These are phyloP conservation scores for Parotocinclus haroldoi DNA, from an alignment of 2,797 vertebrate species.

Conservation along the genomic window DNA sequence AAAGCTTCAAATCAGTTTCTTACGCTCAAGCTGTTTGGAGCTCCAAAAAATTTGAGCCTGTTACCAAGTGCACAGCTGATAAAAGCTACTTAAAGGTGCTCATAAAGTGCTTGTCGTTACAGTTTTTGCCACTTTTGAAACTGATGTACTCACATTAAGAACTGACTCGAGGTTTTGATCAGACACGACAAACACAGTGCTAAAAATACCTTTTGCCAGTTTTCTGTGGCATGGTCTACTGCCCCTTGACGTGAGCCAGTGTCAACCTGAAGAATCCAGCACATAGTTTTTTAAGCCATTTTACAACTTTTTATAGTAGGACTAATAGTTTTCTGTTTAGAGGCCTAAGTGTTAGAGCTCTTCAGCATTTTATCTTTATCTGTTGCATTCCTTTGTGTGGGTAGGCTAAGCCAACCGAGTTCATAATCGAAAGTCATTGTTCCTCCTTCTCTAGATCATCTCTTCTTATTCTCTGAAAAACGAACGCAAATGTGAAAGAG, in stretches of 20 bases:
- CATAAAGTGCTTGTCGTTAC: background rate
- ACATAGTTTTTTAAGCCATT: slow-evolving; percentile 53
- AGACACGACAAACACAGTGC: background rate
- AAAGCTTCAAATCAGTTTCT: slow-evolving; percentile 4
- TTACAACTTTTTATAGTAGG: slow-evolving; percentile 56
- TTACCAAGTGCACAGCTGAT: background rate
- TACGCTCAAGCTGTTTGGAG: background rate
- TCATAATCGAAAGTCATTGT: too few species aligned
- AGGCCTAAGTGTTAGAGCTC: too few species aligned
- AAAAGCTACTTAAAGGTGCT: background rate
- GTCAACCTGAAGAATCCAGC: slow-evolving; percentile 33
- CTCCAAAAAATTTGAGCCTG: background rate
- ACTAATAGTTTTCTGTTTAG: too few species aligned
- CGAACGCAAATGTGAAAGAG: too few species aligned
- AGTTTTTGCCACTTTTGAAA: background rate
- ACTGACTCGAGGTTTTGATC: background rate
- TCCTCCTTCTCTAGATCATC: too few species aligned
- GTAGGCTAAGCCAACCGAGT: too few species aligned
- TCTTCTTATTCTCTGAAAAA: too few species aligned
- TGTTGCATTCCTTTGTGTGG: too few species aligned
- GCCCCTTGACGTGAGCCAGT: slow-evolving; percentile 36
- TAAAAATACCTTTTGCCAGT: background rate
- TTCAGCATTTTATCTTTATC: too few species aligned
- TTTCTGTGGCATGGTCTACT: slow-evolving; percentile 47
- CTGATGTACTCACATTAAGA: background rate